Evolutionary conservation across 2,113 vertebrate genomes (phyloP).

Genomic region (Osmerus eperlanus): DNA sequence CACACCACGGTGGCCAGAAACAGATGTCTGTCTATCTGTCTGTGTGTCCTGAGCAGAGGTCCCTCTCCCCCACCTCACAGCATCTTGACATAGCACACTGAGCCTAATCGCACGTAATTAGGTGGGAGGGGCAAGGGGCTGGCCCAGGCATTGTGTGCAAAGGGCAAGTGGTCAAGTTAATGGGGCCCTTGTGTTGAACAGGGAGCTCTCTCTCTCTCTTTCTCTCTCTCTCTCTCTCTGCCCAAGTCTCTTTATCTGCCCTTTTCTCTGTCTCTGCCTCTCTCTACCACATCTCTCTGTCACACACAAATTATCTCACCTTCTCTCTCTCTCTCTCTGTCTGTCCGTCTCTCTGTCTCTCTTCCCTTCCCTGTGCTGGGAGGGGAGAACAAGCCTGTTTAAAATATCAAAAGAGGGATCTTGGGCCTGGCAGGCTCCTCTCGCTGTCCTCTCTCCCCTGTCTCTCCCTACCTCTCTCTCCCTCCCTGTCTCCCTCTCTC

Average conservation of each 20-base stretch:
- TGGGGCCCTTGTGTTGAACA: constrained; percentile 93
- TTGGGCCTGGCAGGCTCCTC: constrained; percentile 58
- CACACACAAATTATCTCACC: constrained; percentile 60
- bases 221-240: constrained; percentile 56
- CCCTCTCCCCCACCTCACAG: constrained; percentile 77
- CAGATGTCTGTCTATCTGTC: constrained; percentile 84
- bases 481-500: constrained; percentile 2
- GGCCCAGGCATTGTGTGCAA: constrained; percentile 97
- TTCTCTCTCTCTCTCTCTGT: constrained; percentile 24
- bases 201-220: constrained; percentile 73
- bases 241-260: constrained; percentile 33
- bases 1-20: constrained; percentile 61
- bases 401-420: constrained; percentile 74
- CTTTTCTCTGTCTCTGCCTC: constrained; percentile 5
- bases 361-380: constrained; percentile 53
- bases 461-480: constrained; percentile 10
- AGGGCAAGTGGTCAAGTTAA: constrained; percentile 99
- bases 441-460: constrained; percentile 52
- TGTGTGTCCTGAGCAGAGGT: constrained; percentile 18
- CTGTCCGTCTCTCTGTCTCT: constrained; percentile 46
- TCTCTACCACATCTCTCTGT: constrained; percentile 59
- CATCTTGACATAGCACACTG: constrained; percentile 99
- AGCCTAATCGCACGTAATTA: constrained; percentile 99
- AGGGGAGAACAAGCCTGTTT: constrained; percentile 64
- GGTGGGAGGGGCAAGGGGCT: constrained; percentile 96